Percentiles rank a stretch among this genome's conserved stretches.
phyloP scores from a whole-genome alignment of 2,113 vertebrate species.

The Myrmophylax atrothorax region DNA sequence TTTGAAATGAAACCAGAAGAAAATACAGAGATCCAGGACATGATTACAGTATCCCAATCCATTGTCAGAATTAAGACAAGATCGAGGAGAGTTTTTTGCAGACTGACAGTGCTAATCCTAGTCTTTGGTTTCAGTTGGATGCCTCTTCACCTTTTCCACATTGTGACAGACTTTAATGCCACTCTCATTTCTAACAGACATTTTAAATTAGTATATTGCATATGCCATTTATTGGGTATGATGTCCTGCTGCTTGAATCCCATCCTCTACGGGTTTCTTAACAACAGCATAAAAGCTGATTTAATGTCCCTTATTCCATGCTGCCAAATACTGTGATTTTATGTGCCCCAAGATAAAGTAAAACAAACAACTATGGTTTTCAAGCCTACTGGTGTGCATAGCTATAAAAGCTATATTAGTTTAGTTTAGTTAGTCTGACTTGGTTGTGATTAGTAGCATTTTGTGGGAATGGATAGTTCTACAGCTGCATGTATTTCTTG shows the following conservation, averaged over 20 bases:
- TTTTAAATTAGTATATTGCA: conserved; percentile 85
- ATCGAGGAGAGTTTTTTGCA: conserved; percentile 80
- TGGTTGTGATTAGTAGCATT: background rate
- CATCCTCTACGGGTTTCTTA: conserved; percentile 85
- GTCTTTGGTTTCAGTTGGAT: conserved; percentile 86
- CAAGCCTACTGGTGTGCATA: background rate
- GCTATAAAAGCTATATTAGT: conserved; percentile 8
- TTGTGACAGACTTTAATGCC: conserved; percentile 84
- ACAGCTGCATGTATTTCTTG: background rate
- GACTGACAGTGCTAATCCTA: conserved; percentile 79
- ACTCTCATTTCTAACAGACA: conserved; percentile 84
- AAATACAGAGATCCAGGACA: conserved; percentile 64
- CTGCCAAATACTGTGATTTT: conserved; percentile 72
- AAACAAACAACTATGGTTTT: conserved; percentile 18
- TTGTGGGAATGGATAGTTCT: background rate
- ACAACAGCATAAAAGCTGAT: conserved; percentile 84
- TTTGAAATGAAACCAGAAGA: conserved; percentile 83
- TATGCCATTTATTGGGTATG: conserved; percentile 86
- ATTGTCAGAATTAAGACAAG: conserved; percentile 75
- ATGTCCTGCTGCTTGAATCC: conserved; percentile 86
- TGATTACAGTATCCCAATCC: conserved; percentile 69
- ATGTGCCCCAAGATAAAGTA: conserved; percentile 1
- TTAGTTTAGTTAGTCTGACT: conserved; percentile 8
- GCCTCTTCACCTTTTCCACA: conserved; percentile 84
- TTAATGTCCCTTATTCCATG: conserved; percentile 80